A percentile compares a stretch with the other conserved stretches of the same genome.
phyloP scores from a whole-genome alignment of 2,797 vertebrate species.

The Leuciscus waleckii region DNA sequence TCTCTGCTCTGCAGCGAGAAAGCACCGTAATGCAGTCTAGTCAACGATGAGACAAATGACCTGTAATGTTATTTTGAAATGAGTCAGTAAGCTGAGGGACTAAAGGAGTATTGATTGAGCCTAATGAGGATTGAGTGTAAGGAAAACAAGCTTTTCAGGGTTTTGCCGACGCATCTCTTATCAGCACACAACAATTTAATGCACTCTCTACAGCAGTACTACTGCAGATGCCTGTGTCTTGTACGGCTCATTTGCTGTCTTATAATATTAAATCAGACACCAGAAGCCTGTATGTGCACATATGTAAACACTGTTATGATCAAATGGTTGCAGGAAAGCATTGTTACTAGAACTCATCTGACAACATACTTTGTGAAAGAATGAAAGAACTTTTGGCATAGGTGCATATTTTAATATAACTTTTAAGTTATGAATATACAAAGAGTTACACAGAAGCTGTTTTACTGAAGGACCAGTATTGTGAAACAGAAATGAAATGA shows the following conservation, averaged over 20 bases:
- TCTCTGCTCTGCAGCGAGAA: constrained; percentile 71
- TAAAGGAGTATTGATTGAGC: constrained; percentile 98
- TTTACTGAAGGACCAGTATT: not conserved
- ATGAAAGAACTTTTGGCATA: not conserved
- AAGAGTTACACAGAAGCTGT: not conserved
- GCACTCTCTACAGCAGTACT: constrained; percentile 2
- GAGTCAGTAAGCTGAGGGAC: constrained; percentile 96
- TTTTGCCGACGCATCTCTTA: constrained; percentile 76
- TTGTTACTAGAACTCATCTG: not conserved
- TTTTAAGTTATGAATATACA: not conserved
- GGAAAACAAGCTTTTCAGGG: constrained; percentile 88
- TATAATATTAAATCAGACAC: constrained; percentile 16
- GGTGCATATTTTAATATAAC: not conserved
- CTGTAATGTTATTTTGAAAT: constrained; percentile 97
- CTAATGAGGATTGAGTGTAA: constrained; percentile 95
- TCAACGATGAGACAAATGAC: constrained; percentile 96
- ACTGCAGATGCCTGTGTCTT: constrained; percentile 23
- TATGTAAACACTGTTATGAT: not conserved
- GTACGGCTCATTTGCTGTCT: constrained; percentile 29
- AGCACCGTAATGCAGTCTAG: constrained; percentile 88
- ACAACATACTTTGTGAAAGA: not conserved
- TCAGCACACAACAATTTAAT: constrained; percentile 64
- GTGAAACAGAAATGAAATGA: not conserved
- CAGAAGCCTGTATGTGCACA: not conserved
- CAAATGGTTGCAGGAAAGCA: not conserved